Evolutionary conservation across 2,888 invertebrate genomes (phyloP).

Genomic region (Cremastinae sp.): DNA sequence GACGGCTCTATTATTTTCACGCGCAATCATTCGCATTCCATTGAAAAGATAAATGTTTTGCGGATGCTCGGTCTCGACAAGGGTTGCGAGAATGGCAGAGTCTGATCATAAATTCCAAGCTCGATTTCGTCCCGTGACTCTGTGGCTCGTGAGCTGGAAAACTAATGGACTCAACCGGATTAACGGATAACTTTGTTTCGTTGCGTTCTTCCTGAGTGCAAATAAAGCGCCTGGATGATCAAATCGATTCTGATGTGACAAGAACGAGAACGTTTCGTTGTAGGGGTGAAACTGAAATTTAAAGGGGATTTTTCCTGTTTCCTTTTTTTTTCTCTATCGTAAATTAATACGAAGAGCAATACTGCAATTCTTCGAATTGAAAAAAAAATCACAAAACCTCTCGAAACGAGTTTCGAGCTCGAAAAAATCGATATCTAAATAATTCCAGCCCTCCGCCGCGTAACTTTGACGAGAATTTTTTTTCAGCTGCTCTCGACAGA

Average conservation of each 20-base stretch:
- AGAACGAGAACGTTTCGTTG: neutral
- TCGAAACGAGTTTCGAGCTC: neutral
- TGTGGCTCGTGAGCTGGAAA: slow-evolving; percentile 27
- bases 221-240: slow-evolving; percentile 13
- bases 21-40: slow-evolving; percentile 14
- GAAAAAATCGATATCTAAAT: neutral
- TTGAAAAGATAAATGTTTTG: slow-evolving; percentile 13
- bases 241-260: neutral
- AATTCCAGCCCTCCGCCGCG: neutral
- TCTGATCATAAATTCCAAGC: slow-evolving; percentile 35
- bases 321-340: slow-evolving; percentile 17
- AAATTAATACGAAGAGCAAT: neutral
- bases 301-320: neutral
- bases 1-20: slow-evolving; percentile 5
- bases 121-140: slow-evolving; percentile 23
- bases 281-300: slow-evolving; percentile 11
- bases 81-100: neutral
- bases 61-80: slow-evolving; percentile 3
- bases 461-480: neutral
- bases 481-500: no score
- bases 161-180: slow-evolving; percentile 40
- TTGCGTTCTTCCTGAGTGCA: slow-evolving; percentile 3
- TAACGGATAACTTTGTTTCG: slow-evolving; percentile 36
- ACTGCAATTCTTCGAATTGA: slow-evolving; percentile 5
- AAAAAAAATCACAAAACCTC: neutral